Base-by-base conservation (phyloP, 2,113 vertebrate species). In the Pluvianellus socialis region DNA sequence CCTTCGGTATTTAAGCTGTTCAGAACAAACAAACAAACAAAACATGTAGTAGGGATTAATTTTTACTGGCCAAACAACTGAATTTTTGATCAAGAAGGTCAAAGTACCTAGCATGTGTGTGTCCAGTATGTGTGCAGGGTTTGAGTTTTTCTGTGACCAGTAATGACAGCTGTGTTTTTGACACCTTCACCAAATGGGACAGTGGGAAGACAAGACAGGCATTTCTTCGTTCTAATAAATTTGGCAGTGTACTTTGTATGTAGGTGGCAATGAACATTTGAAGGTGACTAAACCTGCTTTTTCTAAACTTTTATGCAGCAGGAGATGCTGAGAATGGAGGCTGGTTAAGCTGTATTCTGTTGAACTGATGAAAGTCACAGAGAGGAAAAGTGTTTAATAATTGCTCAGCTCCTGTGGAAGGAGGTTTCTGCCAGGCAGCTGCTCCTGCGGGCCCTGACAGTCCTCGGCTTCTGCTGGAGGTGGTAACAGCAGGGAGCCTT, bases 171-270 rank as follows among this genome's bases (percentile, higher is more conserved):
- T 62, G 10, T 56, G 12, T 79, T 76, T 79, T 76, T 68, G 27
- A 24, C 35, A 42, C 14, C 22, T 59, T 84, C 33, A 72, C 27
- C 53, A 68, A 70, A 42, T 4, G 10, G 33, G 32, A 5, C 56
- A 72, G 24, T 59, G 32, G 24, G 10, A 63, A 95, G 15, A 65
- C 3, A 67, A 63, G 35, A 62, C 7, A 23, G 0, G 0, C 32
- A 26, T 55, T 68, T 72, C 49, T 68, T 47, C 7, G 15, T 47
- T 59, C 61, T 67, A 32, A 72, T 50, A 52, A 45, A 47, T 28
- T 3, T 2, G 11, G 13, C 28, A 56, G 19, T 12, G 6, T 38
- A 35, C 5, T 16, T 84, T 18, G 9, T 0, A 0, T 42, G n/a
- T 12, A 72, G 11, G 38, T 95, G 32, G 62, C 33, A n/a, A 38